These are phyloP conservation scores for Spialia ferax DNA, from an alignment of 2,888 invertebrate species.

Conservation along the genomic window DNA sequence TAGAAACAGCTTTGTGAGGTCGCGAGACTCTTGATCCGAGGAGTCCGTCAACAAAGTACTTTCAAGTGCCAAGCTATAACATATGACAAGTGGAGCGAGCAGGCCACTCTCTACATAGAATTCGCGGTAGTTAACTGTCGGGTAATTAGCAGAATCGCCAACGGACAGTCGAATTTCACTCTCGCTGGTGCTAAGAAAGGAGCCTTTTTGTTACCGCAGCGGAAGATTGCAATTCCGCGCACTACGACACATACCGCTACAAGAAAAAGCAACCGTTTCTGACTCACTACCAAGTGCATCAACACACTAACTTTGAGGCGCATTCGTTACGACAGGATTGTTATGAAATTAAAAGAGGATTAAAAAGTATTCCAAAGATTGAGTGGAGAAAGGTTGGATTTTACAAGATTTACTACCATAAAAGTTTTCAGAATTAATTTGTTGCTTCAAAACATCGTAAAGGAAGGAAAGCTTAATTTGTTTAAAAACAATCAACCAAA, in stretches of 20 bases:
- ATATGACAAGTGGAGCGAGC: conserved; percentile 84
- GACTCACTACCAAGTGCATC: background rate
- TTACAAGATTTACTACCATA: too few relatives aligned
- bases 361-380: too few relatives aligned
- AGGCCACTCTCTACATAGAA: conserved; percentile 80
- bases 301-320: too few relatives aligned
- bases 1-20: background rate
- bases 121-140: conserved; percentile 78
- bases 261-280: background rate
- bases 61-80: conserved; percentile 70
- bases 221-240: conserved; percentile 21
- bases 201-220: conserved; percentile 19
- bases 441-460: too few relatives aligned
- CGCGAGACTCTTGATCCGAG: conserved; percentile 43
- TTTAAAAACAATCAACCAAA: background rate
- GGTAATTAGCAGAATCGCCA: conserved; percentile 72
- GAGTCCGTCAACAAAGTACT: conserved; percentile 68
- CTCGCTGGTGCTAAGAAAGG: conserved; percentile 55
- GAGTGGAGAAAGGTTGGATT: too few relatives aligned
- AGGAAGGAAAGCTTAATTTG: too few relatives aligned
- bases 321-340: too few relatives aligned
- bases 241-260: background rate
- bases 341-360: too few relatives aligned
- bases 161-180: conserved; percentile 68
- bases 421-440: too few relatives aligned